Evolutionary conservation across 2,113 vertebrate genomes (phyloP).

Genomic region (Xenopus tropicalis): UCB_Xtro_10.0 CM004451.2:58074501-58075000

Average conservation of each 20-base stretch:
- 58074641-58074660: constrained; percentile 24
- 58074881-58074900: too few species aligned
- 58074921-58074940: too few species aligned
- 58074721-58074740: constrained; percentile 9
- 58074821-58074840: background rate
- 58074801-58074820: constrained; percentile 8
- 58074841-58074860: background rate
- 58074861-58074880: too few species aligned
- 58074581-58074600: background rate
- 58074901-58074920: too few species aligned
- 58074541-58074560: background rate
- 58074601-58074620: constrained; percentile 7
- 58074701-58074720: constrained; percentile 8
- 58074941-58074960: too few species aligned
- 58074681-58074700: constrained; percentile 15
- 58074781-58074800: constrained; percentile 27
- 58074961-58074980: too few species aligned
- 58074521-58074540: too few species aligned
- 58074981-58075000: too few species aligned
- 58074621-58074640: background rate
- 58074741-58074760: background rate
- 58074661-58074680: constrained; percentile 9
- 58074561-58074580: background rate
- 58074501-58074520: too few species aligned
- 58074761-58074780: constrained; percentile 3